Evolutionary conservation across 1,140 invertebrate genomes (phyloP), one percentile per base, ranked within the genome.

Genomic region (Sesamia nonagrioides): DNA sequence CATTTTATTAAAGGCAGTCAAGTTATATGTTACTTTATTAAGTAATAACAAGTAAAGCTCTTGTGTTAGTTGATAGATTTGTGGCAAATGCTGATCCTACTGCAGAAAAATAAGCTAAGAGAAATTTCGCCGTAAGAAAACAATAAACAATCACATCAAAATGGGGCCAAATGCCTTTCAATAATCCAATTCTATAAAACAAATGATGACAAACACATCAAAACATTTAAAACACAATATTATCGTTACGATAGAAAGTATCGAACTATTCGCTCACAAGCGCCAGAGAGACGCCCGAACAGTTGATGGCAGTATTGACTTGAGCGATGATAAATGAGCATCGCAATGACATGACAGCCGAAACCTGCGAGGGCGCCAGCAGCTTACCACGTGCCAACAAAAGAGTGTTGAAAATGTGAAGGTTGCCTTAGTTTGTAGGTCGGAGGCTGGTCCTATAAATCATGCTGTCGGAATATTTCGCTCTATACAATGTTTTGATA

Each of bases 361-460:
- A 89, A 50, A 91, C 90, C 92, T 90, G 91, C 82, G 88, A 88
- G 86, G 88, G 88, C 83, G 86, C 84, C 84, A 77, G 82, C 71
- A 78, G 80, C 80, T 75, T 72, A 89, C 91, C 91, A 94, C 92
- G 92, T 94, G 92, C 89, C 89, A 94, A 93, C 91, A 94, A 93
- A 92, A 88, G 89, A 89, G 85, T 91, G 89, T 92, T 88, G 90
- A 93, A 92, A 92, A 93, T 92, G 90, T 87, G 91, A 92, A 94
- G 92, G 92, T 92, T 93, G 90, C 91, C 84, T 93, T 89, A 93
- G 91, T 93, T 93, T 94, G 91, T 94, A 94, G 93, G 93, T 93
- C 92, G 91, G 90, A 90, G 86, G 86, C 89, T 89, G 88, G 85
- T 84, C 86, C 83, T 88, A 94, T 94, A 90, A 94, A 94, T 94